Evolutionary conservation across 1,140 invertebrate genomes (phyloP), one percentile per base, ranked within the genome.

Genomic region (Pemphigus obesinymphae): DNA sequence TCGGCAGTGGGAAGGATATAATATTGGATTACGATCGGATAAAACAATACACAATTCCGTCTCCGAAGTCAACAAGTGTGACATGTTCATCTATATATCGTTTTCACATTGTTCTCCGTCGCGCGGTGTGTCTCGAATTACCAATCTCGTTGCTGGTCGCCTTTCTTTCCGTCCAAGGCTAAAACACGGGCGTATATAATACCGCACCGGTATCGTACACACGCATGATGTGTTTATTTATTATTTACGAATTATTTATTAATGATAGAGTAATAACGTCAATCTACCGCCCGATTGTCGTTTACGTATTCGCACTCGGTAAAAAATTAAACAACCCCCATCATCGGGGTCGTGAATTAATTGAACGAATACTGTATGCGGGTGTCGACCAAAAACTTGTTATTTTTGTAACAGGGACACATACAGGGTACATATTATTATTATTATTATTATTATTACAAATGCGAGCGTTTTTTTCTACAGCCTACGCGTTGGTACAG

Each of bases 51-150:
- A 76, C n/a, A 3, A 34, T 53, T 55, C 63, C 63, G 50, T 58
- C 73, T 78, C 50, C 23, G 53, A 37, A 78, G 29, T 58, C 48
- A 23, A 58, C 73, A 55, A 55, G 73, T 78, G 70, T 73, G 70
- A 73, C 43, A 73, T 48, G 40, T 70, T 70, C 68, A 73, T 73
- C 70, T 73, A 31, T 73, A 73, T 73, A 73, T 73, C 43, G 70
- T 55, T 55, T 78, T 78, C 73, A 78, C 73, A 78, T 78, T 78
- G 73, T 78, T 78, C 73, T 78, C 73, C 11, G 73, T 58, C 31
- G 70, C 73, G 50, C 53, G 50, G 20, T 58, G 73, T 78, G 73
- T 78, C 50, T 78, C 73, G 73, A 78, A 78, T 78, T 78, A 78
- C 73, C 73, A 58, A 78, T 78, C 73, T 58, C 34, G 31, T 78